Evolutionary conservation across 2,888 invertebrate genomes (phyloP).

Genomic region (Coremacera marginata): DNA sequence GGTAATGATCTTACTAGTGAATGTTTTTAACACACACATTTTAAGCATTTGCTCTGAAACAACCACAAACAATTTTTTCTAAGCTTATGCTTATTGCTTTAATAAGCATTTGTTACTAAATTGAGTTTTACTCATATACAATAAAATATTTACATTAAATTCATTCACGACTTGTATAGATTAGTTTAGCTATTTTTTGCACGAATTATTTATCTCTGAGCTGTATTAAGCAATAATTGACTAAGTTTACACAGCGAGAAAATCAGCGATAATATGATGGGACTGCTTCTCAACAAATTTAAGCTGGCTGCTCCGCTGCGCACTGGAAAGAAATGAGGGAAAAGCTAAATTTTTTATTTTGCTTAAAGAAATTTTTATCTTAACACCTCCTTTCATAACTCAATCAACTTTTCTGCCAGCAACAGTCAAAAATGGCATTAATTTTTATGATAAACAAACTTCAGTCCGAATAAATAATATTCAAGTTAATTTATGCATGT

Average conservation of each 20-base stretch:
- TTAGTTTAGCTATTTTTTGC: neutral
- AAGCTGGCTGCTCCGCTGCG: constrained; percentile 54
- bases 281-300: constrained; percentile 45
- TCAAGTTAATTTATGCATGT: neutral
- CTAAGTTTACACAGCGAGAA: constrained; percentile 47
- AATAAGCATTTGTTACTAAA: no score
- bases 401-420: no score
- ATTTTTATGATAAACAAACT: no score
- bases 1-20: no score
- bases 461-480: neutral
- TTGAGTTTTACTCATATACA: neutral
- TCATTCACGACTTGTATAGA: neutral
- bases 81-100: no score
- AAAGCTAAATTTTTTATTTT: neutral
- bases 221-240: constrained; percentile 57
- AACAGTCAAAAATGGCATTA: no score
- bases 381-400: neutral
- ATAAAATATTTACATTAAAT: neutral
- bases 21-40: no score
- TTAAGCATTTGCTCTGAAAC: no score
- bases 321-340: constrained; percentile 48
- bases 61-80: no score
- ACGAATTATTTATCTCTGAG: constrained; percentile 51
- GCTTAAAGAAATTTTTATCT: neutral
- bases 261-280: constrained; percentile 41